These are phyloP conservation scores for Rallus limicola DNA, from an alignment of 2,113 vertebrate species.

Conservation along the genomic window DNA sequence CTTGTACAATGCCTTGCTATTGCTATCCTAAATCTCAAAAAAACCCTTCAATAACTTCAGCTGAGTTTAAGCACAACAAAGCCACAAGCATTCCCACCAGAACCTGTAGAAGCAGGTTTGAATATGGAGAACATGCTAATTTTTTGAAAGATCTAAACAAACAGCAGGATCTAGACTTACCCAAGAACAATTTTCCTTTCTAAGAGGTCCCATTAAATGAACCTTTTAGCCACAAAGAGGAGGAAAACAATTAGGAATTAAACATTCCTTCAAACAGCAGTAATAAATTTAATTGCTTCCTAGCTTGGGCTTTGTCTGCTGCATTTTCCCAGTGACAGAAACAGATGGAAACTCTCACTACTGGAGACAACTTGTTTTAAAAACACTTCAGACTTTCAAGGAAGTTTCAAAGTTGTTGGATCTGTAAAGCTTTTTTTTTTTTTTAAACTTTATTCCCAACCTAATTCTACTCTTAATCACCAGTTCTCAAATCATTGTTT, in stretches of 20 bases:
- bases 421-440: background rate
- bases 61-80: background rate
- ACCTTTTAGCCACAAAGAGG: background rate
- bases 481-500: background rate
- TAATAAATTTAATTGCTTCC: slow-evolving; percentile 20
- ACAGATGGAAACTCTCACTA: background rate
- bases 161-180: background rate
- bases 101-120: background rate
- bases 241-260: background rate
- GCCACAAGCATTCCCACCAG: background rate
- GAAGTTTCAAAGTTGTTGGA: background rate
- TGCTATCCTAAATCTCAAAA: background rate
- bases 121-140: background rate
- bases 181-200: background rate
- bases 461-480: background rate
- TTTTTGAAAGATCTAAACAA: background rate
- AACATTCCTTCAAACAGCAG: background rate
- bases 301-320: background rate
- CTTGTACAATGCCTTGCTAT: background rate
- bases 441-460: background rate
- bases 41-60: background rate
- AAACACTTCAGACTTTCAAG: background rate
- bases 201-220: background rate
- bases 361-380: background rate
- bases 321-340: slow-evolving; percentile 13